Evolutionary conservation across 2,888 invertebrate genomes (phyloP), one percentile per base, ranked within the genome.

Genomic region (Euzophera pinguis): DNA sequence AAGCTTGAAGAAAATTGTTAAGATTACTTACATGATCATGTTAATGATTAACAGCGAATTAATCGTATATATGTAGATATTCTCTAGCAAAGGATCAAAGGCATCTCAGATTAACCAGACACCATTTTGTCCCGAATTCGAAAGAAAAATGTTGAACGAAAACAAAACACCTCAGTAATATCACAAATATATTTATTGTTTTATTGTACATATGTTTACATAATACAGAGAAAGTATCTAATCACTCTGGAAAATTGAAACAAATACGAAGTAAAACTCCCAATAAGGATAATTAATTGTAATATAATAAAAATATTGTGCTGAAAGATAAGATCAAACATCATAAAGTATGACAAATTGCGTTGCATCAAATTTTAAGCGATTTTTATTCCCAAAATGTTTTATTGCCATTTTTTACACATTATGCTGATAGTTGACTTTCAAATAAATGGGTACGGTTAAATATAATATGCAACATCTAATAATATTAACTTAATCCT

Each of bases 101-200:
- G n/a, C n/a, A n/a, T n/a, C n/a, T n/a, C n/a, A n/a, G n/a, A n/a
- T n/a, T n/a, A n/a, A n/a, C n/a, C n/a, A n/a, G n/a, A n/a, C n/a
- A n/a, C n/a, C n/a, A n/a, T n/a, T n/a, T n/a, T n/a, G n/a, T n/a
- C n/a, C n/a, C 8, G 8, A 32, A 32, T 9, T 2, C 8, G 8
- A 32, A 32, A 2, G 10, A 32, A 32, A 7, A 32, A 32, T 9
- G 10, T 32, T 7, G 32, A 2, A 32, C 8, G 8, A n/a, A 52
- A 71, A 64, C 62, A 52, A 65, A 66, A 64, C 47, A 47, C 13
- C 10, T 37, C 16, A 10, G 47, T 75, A 74, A 78, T 84, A 84
- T 85, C 83, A 86, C 86, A 87, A 87, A 85, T 85, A 86, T 84
- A 83, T 86, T 85, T 86, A 85, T 84, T 85, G 78, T 85, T 75